Base-by-base conservation (phyloP, 2,797 vertebrate species). In the Spondyliosoma cantharus region DNA sequence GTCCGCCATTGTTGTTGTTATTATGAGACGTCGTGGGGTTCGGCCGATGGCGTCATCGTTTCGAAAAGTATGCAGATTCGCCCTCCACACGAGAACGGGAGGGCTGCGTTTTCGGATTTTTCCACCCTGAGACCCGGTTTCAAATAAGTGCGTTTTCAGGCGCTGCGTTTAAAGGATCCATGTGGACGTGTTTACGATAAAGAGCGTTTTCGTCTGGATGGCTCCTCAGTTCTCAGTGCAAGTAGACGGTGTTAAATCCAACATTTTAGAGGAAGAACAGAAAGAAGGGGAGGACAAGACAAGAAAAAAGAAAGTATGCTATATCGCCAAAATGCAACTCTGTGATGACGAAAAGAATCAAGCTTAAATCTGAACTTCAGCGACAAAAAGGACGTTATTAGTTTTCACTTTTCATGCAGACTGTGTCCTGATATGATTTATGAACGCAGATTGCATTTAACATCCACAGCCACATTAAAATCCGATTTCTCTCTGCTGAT, bases 371-470 rank as follows among this genome's bases (percentile, higher is more conserved):
- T 5, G 27, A 67, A 54, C 32, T 45, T 48, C 8, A 60, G 13
- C 7, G 57, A 43, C 66, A 61, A 25, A 56, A 86, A 16, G 71
- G 13, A 42, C 27, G n/a, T 8, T 29, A 59, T 90, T 78, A 82
- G 22, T 65, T 83, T 88, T 88, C 77, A 17, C n/a, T 48, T 68
- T 45, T 46, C 46, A 54, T 68, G 65, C 56, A 4, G 20, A n/a
- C 61, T 19, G 16, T 9, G 53, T 71, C 61, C 59, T 67, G 50
- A 66, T 43, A 61, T 53, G 77, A 83, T 84, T 89, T 76, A 80
- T 84, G 42, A n/a, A 19, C 14, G 25, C 75, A 80, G 58, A 77
- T 61, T 80, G 22, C 32, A 24, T 80, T 81, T 77, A 27, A 24
- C 42, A 53, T 61, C 49, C 16, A 52, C 14, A 76, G 71, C 20